phyloP scores from a whole-genome alignment of 2,113 vertebrate species.

The Alethe diademata region DNA sequence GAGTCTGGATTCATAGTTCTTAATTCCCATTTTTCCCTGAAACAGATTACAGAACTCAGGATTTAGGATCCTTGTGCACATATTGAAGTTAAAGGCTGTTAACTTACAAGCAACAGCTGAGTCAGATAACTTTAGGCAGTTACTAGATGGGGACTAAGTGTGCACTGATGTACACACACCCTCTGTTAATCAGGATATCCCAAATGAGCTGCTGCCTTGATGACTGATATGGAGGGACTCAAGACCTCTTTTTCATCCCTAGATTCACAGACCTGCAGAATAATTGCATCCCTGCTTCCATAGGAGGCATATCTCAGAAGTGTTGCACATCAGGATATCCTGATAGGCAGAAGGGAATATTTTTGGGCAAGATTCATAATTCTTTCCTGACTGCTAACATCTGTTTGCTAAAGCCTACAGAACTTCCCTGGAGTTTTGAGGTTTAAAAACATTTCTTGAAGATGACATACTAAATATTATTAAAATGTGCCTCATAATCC shows the following conservation, averaged over 20 bases:
- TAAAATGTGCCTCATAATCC: constrained; percentile 71
- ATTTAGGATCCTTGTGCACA: not conserved
- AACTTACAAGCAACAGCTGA: not conserved
- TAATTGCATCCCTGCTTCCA: not conserved
- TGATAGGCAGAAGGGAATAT: constrained; percentile 71
- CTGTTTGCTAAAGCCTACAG: constrained; percentile 76
- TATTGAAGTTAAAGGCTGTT: not conserved
- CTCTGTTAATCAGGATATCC: not conserved
- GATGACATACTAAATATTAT: constrained; percentile 76
- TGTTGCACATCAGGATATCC: constrained; percentile 6
- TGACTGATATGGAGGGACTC: not conserved
- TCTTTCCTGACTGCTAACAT: constrained; percentile 76
- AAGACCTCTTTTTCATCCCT: not conserved
- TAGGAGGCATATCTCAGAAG: not conserved
- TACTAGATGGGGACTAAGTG: not conserved
- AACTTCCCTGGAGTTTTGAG: constrained; percentile 73
- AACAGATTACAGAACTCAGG: not conserved
- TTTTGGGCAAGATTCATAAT: constrained; percentile 65
- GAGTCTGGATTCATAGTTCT: not conserved
- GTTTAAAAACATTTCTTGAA: constrained; percentile 78
- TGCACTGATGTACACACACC: not conserved
- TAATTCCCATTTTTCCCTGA: not conserved
- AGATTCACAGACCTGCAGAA: not conserved
- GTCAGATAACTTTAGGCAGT: not conserved
- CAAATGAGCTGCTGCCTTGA: not conserved